These are phyloP conservation scores for Drosophila persimilis DNA, from an alignment of 1,140 invertebrate genomes.

Conservation along the genomic window DNA sequence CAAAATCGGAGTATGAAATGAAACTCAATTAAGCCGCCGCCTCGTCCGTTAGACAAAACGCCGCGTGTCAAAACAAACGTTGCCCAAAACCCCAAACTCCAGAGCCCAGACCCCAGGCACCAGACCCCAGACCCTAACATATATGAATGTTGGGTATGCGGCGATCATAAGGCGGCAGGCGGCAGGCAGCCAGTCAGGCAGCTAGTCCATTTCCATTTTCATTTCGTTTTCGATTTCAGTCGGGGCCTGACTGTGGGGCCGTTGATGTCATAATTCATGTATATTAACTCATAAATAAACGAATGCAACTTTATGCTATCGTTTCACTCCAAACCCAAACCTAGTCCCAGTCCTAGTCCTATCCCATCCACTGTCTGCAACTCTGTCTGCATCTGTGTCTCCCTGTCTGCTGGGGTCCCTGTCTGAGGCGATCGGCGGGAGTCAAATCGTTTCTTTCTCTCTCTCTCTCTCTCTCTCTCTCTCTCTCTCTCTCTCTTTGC, in stretches of 20 bases:
- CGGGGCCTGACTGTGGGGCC: conserved; percentile 61
- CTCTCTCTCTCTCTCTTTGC: conserved; percentile 18
- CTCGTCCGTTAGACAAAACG: conserved; percentile 64
- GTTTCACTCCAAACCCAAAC: conserved; percentile 16
- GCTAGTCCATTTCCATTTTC: conserved; percentile 63
- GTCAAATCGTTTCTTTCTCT: conserved; percentile 57
- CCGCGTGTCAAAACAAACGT: conserved; percentile 79
- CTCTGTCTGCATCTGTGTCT: conserved; percentile 39
- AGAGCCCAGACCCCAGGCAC: no score
- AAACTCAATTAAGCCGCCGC: conserved; percentile 75
- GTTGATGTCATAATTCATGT: conserved; percentile 83
- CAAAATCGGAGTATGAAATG: conserved; percentile 41
- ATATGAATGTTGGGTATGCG: conserved; percentile 5
- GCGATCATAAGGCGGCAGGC: conserved; percentile 33
- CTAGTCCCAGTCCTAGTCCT: conserved; percentile 43
- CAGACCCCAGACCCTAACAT: no score
- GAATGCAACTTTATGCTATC: conserved; percentile 69
- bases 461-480: conserved; percentile 21
- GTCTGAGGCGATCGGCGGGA: conserved; percentile 59
- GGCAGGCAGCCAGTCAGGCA: conserved; percentile 4
- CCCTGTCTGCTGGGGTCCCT: conserved; percentile 15
- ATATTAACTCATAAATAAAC: conserved; percentile 83
- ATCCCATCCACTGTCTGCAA: conserved; percentile 25
- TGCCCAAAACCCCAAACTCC: neutral
- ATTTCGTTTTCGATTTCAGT: conserved; percentile 73